Base-by-base conservation (phyloP, 2,888 invertebrate species). In the Callyntrura sp. region DNA sequence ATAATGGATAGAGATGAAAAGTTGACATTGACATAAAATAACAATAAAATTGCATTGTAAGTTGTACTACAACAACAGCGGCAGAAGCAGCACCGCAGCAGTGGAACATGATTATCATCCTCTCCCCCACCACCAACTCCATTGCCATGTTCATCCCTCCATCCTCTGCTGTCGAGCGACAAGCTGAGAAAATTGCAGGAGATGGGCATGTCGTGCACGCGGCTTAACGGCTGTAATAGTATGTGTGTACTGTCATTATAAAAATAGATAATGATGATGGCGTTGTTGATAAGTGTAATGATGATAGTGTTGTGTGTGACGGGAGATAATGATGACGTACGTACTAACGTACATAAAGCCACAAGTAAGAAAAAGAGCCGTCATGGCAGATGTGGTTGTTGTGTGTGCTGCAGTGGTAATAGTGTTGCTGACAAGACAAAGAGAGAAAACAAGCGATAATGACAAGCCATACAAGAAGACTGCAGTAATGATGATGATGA, bases 1-100 rank as follows among this genome's bases (percentile, higher is more conserved):
- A 78, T 78, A 45, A 62, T 62, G 62, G 62, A 62, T 62, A 62
- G 43, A 25, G 62, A 78, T 17, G 78, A 51, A 51, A 85, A n/a
- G 86, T 86, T 86, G 86, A 86, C 86, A 81, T 86, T 86, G 86
- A 86, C 86, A 86, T 86, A 86, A 86, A 86, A 86, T 86, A 86
- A 86, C 86, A 86, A 86, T 86, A 86, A 86, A 79, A 78, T 48
- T 65, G 86, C 86, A 86, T 86, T 70, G 79, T 35, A 78, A 55
- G 28, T 35, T 35, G 35, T 35, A 35, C 35, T 35, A 35, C 35
- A 35, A 35, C 17, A 17, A 17, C 17, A 9, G 45, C 20, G 43
- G 43, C 17, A 43, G 25, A 5, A 57, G 17, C 23, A 11, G 23
- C 8, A 62, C 35, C 9, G 9, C 23, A 23, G 25, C 62, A 62